Base-by-base conservation (phyloP, 35 echinoderm and acorn worm genomes). In the Heliocidaris tuberculata region DNA sequence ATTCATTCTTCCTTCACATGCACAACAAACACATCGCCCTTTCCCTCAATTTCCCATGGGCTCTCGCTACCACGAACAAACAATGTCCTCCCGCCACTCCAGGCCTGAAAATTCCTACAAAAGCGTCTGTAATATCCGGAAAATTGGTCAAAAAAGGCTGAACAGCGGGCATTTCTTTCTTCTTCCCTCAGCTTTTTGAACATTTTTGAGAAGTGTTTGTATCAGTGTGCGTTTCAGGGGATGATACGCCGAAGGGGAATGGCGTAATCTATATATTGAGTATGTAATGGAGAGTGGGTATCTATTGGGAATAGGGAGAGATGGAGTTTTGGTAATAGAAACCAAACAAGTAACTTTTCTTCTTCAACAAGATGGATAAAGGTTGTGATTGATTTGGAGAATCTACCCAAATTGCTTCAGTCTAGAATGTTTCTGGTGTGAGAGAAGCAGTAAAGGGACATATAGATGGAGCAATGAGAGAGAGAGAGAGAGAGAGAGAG, bases 91-190 rank as follows among this genome's bases (percentile, higher is more conserved):
- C 6, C 17, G 16, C 60, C 60, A 70, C 60, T 70, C 60, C 60
- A 70, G 60, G 60, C 60, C 17, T 70, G 60, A 70, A 70, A 19
- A 17, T 19, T 70, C 6, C 60, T 21, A 70, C 60, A 70, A 70
- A 70, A 70, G 60, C 60, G 60, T 70, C 60, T 70, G 60, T 70
- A 70, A 70, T 70, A 70, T 70, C 60, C 60, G 60, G 60, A 70
- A 70, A 70, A 70, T 70, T 70, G 17, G 60, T 70, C 60, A 6
- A 70, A 21, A 70, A 70, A 70, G 60, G 60, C 60, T 24, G 60
- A 19, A 70, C 60, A 24, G 60, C 60, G 17, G 60, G 60, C 60
- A 70, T 70, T 21, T 21, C 17, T 70, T 16, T 21, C 35, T 42
- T 70, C 15, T 70, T 21, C 21, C 17, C 17, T 70, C 17, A 6